phyloP scores from a whole-genome alignment of 2,113 vertebrate genomes.

The Pycnonotus jocosus region DNA sequence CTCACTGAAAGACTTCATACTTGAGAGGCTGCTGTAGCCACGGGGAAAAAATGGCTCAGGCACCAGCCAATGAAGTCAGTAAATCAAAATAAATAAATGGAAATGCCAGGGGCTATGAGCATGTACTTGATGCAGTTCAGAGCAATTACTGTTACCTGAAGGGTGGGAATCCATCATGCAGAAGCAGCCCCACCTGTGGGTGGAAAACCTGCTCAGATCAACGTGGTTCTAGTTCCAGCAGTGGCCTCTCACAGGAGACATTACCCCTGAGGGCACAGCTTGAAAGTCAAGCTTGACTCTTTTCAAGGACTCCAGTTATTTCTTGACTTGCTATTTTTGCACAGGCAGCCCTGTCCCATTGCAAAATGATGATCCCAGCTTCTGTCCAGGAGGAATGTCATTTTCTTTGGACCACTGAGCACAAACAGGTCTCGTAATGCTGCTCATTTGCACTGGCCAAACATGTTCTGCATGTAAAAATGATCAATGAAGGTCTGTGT shows the following conservation, averaged over 20 bases:
- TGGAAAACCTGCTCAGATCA: conserved; percentile 12
- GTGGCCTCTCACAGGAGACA: neutral
- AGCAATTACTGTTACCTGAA: conserved; percentile 63
- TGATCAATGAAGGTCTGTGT: neutral
- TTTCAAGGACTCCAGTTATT: neutral
- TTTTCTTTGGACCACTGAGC: neutral
- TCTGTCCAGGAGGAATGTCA: neutral
- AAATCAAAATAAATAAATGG: conserved; percentile 74
- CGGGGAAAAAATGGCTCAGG: conserved; percentile 3
- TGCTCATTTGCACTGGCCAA: neutral
- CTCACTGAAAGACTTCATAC: conserved; percentile 28
- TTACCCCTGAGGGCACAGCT: neutral
- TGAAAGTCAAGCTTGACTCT: neutral
- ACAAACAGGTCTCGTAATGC: neutral
- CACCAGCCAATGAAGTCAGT: conserved; percentile 57
- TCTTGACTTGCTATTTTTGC: neutral
- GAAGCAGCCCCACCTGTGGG: neutral
- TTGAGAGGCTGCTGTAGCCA: conserved; percentile 53
- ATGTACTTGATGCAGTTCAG: conserved; percentile 62
- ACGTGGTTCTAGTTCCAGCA: neutral
- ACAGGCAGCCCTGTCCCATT: neutral
- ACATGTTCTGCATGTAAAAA: neutral
- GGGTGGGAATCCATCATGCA: conserved; percentile 50
- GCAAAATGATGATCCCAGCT: neutral
- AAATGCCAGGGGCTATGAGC: conserved; percentile 36